Base-by-base conservation (phyloP, 2,888 invertebrate genomes). In the Agrochola circellaris region DNA sequence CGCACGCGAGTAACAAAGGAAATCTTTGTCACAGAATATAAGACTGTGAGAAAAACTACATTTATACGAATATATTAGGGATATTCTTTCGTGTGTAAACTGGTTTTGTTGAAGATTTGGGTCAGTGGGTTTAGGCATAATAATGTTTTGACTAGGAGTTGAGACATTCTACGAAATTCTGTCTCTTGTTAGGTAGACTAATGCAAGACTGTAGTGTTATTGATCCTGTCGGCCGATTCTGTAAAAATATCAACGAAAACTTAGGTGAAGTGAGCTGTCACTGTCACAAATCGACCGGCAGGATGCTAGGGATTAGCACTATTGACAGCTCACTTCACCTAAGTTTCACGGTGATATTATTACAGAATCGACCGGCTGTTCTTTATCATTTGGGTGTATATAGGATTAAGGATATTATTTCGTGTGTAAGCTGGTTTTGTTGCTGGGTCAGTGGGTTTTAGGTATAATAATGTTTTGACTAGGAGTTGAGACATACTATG, bases 1-100 rank as follows among this genome's bases (percentile, higher is more conserved):
- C 79, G 78, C 60, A 71, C 38, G 69, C 34, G 45, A 81, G 61
- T 82, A 83, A 88, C 84, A 86, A 83, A 86, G 75, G 76, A 75
- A 84, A 83, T 81, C 77, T 81, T 79, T 77, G 80, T 77, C 68
- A 80, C 66, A 58, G 70, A 74, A 76, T 84, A 82, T 77, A 80
- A 82, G 79, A 62, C 75, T 74, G 75, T 73, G 77, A 65, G 77
- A 72, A 75, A 86, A 80, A 84, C 73, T 82, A 80, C 75, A 67
- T 85, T 77, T 81, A 69, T 73, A 73, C 34, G 66, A 73, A 68
- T 62, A 72, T 73, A 74, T 85, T 85, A 72, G 56, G 77, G 58
- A 75, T 85, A 75, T 84, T 69, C 58, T 66, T 72, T 72, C 51
- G 68, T 51, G 66, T 64, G 68, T 56, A 62, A 72, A 38, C 56